Evolutionary conservation across 2,797 vertebrate species (phyloP), one percentile per base, ranked within the genome.

Genomic region (Xyrichtys novacula): DNA sequence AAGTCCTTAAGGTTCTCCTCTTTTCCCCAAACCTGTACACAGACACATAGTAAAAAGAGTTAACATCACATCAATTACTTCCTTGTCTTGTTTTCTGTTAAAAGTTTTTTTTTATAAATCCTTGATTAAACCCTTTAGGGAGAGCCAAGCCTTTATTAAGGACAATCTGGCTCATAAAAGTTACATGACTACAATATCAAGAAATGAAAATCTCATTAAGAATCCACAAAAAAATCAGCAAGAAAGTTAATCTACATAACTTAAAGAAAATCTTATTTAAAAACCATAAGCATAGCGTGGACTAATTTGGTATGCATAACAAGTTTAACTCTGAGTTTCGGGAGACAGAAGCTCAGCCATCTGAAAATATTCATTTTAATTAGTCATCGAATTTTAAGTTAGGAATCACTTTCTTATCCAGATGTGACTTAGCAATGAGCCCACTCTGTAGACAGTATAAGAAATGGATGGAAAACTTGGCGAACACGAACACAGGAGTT

Each of bases 1-100:
- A 99, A 82, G 76, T 99, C 98, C 68, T 96, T 96, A 6, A 99
- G 94, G 71, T 97, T 98, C 91, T 99, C 98, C n/a, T 99, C 97
- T 81, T 96, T 98, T 0, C 98, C 98, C 95, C 96, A 98, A 53
- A 98, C 96, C 91, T 93, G 22, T n/a, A 57, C 26, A 69, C 48
- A 52, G 15, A 54, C 43, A 65, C 31, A 58, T 43, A 71, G 12
- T 15, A 53, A 55, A 20, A 71, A 15, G 14, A 7, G 20, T 50
- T n/a, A 67, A n/a, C 7, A 12, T 0, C 32, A 16, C 23, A 11
- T 28, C n/a, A 47, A 15, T 38, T 6, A 55, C 19, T 6, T 34
- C 12, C 9, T 1, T 49, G n/a, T 28, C 2, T 62, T 36, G 38
- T 57, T 75, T 42, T 56, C 23, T 11, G 7, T 31, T n/a, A 53